Evolutionary conservation across 1,140 invertebrate species (phyloP).

Genomic region (Drosophila nigrodunni): DNA sequence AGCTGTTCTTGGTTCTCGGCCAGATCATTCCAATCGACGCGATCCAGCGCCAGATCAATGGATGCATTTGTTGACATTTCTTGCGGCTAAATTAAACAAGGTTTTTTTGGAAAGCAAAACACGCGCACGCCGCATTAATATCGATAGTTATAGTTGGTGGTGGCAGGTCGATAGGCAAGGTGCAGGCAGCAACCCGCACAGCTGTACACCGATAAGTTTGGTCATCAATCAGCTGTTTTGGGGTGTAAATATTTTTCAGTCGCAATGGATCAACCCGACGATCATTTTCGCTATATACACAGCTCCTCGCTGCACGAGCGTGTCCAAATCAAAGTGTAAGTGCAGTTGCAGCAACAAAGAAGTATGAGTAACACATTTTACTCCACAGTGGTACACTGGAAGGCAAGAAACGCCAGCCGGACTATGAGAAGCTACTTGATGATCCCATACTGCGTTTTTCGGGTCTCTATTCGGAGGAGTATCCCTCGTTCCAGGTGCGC

Average conservation of each 20-base stretch:
- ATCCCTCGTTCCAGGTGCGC: constrained; percentile 94
- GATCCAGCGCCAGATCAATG: constrained; percentile 86
- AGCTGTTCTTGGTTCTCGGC: constrained; percentile 86
- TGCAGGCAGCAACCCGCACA: background rate
- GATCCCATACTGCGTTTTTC: constrained; percentile 97
- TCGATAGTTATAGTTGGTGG: background rate
- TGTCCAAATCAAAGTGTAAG: constrained; percentile 97
- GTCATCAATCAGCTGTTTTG: constrained; percentile 36
- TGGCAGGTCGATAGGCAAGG: background rate
- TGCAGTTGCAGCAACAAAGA: constrained; percentile 22
- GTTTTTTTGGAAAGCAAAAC: constrained; percentile 22
- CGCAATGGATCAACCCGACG: constrained; percentile 85
- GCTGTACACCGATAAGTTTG: constrained; percentile 21
- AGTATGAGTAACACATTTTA: background rate
- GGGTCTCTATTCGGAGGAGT: constrained; percentile 92
- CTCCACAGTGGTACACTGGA: constrained; percentile 94
- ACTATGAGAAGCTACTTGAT: constrained; percentile 93
- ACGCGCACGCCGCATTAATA: constrained; percentile 14
- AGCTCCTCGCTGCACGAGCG: constrained; percentile 95
- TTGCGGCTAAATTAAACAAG: background rate
- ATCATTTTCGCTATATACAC: constrained; percentile 94
- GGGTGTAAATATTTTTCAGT: constrained; percentile 30
- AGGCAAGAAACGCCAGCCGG: constrained; percentile 92
- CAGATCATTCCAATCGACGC: constrained; percentile 86
- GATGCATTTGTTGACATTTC: constrained; percentile 68